Evolutionary conservation across 1,140 invertebrate species (phyloP).

Genomic region (Oryzaephilus surinamensis): DNA sequence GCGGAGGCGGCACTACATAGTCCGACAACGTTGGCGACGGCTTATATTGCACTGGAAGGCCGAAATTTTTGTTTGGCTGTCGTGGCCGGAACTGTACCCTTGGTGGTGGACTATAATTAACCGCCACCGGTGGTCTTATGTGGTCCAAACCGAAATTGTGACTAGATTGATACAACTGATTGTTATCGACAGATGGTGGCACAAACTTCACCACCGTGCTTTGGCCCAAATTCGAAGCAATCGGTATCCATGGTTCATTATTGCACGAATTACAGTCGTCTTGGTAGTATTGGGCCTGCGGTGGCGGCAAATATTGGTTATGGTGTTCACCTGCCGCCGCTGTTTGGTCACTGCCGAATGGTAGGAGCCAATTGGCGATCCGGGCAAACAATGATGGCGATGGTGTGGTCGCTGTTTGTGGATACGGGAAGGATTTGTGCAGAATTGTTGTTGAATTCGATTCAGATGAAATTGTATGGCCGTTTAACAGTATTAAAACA

Average conservation of each 20-base stretch:
- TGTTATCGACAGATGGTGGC: slow-evolving; percentile 17
- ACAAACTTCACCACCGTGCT: slow-evolving; percentile 21
- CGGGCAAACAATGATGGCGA: slow-evolving; percentile 1
- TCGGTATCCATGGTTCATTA: slow-evolving; percentile 65
- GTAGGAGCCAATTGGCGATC: slow-evolving; percentile 16
- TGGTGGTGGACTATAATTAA: too few species aligned
- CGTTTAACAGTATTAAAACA: neutral
- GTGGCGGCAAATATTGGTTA: slow-evolving; percentile 9
- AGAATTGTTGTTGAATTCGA: too few species aligned
- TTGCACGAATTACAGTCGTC: slow-evolving; percentile 60
- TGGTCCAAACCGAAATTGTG: too few species aligned
- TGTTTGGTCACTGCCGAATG: slow-evolving; percentile 12
- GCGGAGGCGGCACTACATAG: neutral
- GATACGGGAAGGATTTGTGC: too few species aligned
- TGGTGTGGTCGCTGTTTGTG: too few species aligned
- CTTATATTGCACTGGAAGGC: too few species aligned
- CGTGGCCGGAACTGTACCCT: too few species aligned
- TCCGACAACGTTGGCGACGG: too few species aligned
- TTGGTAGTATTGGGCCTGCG: slow-evolving; percentile 5
- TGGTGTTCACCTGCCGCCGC: slow-evolving; percentile 14
- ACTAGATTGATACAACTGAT: slow-evolving; percentile 9
- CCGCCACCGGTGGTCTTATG: too few species aligned
- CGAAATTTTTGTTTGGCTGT: too few species aligned
- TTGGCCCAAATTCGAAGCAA: slow-evolving; percentile 38
- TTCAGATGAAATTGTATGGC: neutral